phyloP scores from a whole-genome alignment of 2,797 vertebrate genomes.

The Oreochromis mossambicus region DNA sequence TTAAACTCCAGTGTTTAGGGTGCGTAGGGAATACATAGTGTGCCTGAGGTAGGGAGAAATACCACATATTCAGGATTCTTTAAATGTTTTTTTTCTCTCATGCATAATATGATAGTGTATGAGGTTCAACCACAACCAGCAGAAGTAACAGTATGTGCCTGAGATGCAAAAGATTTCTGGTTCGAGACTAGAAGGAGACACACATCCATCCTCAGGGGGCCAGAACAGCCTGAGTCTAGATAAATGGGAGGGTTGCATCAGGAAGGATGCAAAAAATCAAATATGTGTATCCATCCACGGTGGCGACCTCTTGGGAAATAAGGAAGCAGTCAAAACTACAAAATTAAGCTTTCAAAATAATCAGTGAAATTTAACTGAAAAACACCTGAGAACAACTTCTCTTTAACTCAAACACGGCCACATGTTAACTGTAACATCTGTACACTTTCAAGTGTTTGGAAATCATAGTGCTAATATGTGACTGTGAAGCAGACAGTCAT shows the following conservation, averaged over 20 bases:
- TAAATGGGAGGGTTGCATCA: background rate
- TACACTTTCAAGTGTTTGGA: background rate
- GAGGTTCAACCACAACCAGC: fast-evolving
- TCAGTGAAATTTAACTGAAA: background rate
- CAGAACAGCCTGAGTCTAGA: background rate
- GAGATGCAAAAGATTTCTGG: background rate
- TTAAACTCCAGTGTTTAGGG: background rate
- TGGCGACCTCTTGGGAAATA: background rate
- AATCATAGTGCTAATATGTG: background rate
- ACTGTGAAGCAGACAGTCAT: background rate
- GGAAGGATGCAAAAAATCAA: background rate
- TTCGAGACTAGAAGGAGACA: background rate
- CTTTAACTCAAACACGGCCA: background rate
- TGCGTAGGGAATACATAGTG: background rate
- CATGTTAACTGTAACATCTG: background rate
- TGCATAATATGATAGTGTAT: background rate
- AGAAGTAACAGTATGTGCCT: background rate
- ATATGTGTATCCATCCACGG: background rate
- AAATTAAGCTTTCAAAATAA: background rate
- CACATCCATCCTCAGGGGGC: background rate
- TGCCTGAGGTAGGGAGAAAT: background rate
- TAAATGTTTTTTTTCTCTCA: background rate
- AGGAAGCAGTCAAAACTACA: background rate
- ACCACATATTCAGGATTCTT: background rate
- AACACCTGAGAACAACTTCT: background rate